Percentiles rank a stretch among this genome's conserved stretches.
phyloP scores from a whole-genome alignment of 1,140 invertebrate genomes.

The Araneus ventricosus region DNA sequence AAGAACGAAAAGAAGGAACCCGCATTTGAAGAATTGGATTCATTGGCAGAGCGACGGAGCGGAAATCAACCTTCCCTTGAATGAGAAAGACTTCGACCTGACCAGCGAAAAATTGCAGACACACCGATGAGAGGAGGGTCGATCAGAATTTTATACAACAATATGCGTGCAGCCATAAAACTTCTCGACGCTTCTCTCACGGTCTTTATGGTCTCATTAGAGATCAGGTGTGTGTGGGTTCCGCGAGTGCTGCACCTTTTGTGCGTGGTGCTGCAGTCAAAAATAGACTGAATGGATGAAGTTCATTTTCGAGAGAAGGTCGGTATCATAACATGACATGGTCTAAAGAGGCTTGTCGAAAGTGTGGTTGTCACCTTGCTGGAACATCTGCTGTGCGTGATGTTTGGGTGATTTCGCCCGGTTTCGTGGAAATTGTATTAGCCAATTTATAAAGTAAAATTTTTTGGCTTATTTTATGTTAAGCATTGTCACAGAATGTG shows the following conservation, averaged over 20 bases:
- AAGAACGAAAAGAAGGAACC: background rate
- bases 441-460: too few relatives aligned
- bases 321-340: background rate
- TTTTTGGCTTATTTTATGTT: too few relatives aligned
- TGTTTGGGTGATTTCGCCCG: background rate
- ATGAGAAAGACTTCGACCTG: background rate
- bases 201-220: conserved; percentile 52
- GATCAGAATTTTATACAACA: background rate
- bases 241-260: background rate
- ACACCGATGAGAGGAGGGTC: background rate
- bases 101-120: background rate
- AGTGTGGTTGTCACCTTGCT: background rate
- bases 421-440: background rate
- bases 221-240: background rate
- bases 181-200: background rate
- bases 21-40: background rate
- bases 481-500: too few relatives aligned
- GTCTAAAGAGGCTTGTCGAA: background rate
- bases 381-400: too few relatives aligned
- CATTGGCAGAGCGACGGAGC: background rate
- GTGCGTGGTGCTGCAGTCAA: background rate
- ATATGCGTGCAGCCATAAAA: background rate
- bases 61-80: conserved; percentile 9
- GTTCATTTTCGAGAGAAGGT: background rate
- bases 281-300: background rate